Base-by-base conservation (phyloP, 2,888 invertebrate species). In the Drosophila mimica region DNA sequence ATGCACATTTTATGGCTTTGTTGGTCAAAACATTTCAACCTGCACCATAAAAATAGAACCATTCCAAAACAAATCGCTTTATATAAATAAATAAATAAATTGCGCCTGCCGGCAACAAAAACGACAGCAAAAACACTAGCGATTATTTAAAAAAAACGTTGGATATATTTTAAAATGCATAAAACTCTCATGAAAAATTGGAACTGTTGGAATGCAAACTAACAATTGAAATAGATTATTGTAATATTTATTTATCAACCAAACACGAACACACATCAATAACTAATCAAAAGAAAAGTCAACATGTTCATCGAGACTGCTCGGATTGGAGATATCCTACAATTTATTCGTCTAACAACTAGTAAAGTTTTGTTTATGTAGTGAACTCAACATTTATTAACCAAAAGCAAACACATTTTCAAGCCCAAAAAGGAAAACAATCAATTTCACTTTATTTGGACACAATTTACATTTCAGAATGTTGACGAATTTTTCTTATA, bases 1-100 rank as follows among this genome's bases (percentile, higher is more conserved):
- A 74, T 79, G 78, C 70, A 79, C 74, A 83, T 83, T 85, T 82
- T 76, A 76, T 79, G 70, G 73, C 67, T 74, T 88, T 79, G 65
- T 68, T 70, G 67, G 74, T 74, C 74, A 68, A 77, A 81, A 71
- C 68, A 78, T 74, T 78, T 73, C 61, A 76, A 81, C 77, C 81
- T 76, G 79, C 51, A 63, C 70, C 61, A 78, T 65, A 71, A 79
- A 78, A 71, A 72, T 72, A 70, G 65, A 71, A 70, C 54, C 49
- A 49, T 49, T 70, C 58, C 63, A 43, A 48, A 25, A 61, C 69
- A 76, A 81, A 79, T 81, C 69, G 65, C 57, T 79, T 66, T 70
- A 70, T 58, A 78, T 74, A 71, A 71, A 80, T 79, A 81, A 81
- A 79, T 79, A 81, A 80, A 78, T 63, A 70, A 61, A 77, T 43